phyloP scores from a whole-genome alignment of 2,113 vertebrate species.

The Trochalopteron elliotii region DNA sequence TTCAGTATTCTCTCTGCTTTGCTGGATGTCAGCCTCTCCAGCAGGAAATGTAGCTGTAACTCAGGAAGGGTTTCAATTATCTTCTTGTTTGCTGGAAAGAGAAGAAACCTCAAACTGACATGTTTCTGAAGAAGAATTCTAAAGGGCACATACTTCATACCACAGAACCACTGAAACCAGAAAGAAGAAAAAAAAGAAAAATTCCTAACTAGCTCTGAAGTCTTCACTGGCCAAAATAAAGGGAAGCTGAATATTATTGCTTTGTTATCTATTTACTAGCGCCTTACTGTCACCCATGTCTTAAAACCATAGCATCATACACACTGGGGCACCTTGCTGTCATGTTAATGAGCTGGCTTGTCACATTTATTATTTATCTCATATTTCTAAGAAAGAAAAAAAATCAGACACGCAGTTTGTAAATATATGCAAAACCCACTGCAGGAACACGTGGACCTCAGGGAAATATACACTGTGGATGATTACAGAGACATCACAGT shows the following conservation, averaged over 20 bases:
- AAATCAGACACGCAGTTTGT: not conserved
- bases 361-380: not conserved
- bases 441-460: not conserved
- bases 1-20: not conserved
- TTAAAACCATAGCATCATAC: not conserved
- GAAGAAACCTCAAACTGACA: slow-evolving; percentile 56
- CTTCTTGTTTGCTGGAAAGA: slow-evolving; percentile 65
- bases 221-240: not conserved
- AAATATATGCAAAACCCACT: not conserved
- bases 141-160: slow-evolving; percentile 29
- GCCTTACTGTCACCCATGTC: not conserved
- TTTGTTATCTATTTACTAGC: not conserved
- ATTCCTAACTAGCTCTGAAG: not conserved
- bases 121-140: slow-evolving; percentile 42
- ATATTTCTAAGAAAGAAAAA: not conserved
- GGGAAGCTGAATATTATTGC: not conserved
- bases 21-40: not conserved
- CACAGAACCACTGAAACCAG: slow-evolving; percentile 59
- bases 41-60: slow-evolving; percentile 27
- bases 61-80: slow-evolving; percentile 62
- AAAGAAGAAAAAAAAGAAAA: not conserved
- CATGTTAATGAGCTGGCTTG: not conserved
- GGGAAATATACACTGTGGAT: not conserved
- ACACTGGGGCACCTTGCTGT: not conserved
- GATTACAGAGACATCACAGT: not conserved